These are phyloP conservation scores for Rana temporaria DNA, from an alignment of 2,113 vertebrate genomes.

Conservation along the genomic window DNA sequence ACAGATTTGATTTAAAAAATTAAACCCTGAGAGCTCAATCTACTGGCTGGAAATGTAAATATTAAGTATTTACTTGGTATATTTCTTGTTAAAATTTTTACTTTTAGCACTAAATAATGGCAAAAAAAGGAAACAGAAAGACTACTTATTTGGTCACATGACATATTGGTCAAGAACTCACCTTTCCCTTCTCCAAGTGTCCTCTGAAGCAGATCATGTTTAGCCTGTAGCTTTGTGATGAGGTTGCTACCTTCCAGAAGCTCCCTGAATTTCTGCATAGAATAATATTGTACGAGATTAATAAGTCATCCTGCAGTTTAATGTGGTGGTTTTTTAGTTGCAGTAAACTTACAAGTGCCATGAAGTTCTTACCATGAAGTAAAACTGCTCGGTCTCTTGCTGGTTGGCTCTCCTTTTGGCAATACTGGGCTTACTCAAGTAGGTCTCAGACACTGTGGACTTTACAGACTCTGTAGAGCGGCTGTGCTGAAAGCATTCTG, in stretches of 20 bases:
- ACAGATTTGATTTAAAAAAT: too few relatives aligned
- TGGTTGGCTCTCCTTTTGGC: constrained; percentile 96
- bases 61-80: too few relatives aligned
- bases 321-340: background rate
- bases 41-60: too few relatives aligned
- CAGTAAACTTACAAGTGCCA: background rate
- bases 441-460: constrained; percentile 95
- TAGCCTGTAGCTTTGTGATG: constrained; percentile 98
- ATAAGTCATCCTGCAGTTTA: background rate
- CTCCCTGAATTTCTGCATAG: constrained; percentile 95
- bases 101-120: too few relatives aligned
- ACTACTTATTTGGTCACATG: too few relatives aligned
- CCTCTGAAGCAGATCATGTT: constrained; percentile 94
- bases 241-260: constrained; percentile 98
- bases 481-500: constrained; percentile 97
- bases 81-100: too few relatives aligned
- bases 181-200: constrained; percentile 90
- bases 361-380: constrained; percentile 86
- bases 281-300: constrained; percentile 18
- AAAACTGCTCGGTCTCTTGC: constrained; percentile 98
- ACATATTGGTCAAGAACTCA: background rate
- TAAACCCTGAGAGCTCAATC: too few relatives aligned
- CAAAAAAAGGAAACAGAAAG: too few relatives aligned
- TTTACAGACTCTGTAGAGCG: constrained; percentile 96
- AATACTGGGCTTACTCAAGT: constrained; percentile 97